Base-by-base conservation (phyloP, 2,888 invertebrate species). In the Perdita meconis region DNA sequence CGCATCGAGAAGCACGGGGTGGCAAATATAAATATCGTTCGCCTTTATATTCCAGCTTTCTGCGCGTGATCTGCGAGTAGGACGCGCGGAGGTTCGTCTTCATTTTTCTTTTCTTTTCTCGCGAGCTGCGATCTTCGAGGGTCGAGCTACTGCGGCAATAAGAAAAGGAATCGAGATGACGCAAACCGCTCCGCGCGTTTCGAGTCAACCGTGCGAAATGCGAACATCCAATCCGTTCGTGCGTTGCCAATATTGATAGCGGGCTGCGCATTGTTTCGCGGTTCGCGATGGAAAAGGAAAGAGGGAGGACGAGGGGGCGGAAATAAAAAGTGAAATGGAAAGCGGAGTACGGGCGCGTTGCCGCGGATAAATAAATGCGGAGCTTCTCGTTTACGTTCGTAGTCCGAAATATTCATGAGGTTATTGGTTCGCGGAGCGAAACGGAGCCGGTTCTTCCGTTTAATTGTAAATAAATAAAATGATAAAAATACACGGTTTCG, bases 391-490 rank as follows among this genome's bases (percentile, higher is more conserved):
- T 65, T 50, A 64, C 55, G n/a, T 56, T 57, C 4, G 4, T 6
- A 44, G 36, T 13, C 22, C 4, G 44, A 55, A 55, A 60, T 50
- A 65, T 69, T 50, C 51, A 51, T 36, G 51, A 44, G 44, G 38
- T 63, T 69, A 57, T 30, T 42, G 63, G 63, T 63, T 63, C 40
- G 36, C 51, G 40, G 40, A 51, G 34, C 26, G 36, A 24, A 57
- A 36, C 30, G 36, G 30, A 51, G 50, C 56, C 34, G 61, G n/a
- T 16, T 74, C 63, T 30, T 50, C 44, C 63, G 51, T 69, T 74
- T 74, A 57, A 61, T 63, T 57, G 56, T 63, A 74, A 74, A 69
- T 74, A 74, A 68, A 74, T 69, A 30, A 40, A 59, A 63, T 53
- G 74, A 19, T 69, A 74, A 74, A 74, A 74, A 74, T 74, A 74